Conservation (phyloP, 35 echinoderm and acorn worm genomes). For the Apostichopus parvimensis region DNA sequence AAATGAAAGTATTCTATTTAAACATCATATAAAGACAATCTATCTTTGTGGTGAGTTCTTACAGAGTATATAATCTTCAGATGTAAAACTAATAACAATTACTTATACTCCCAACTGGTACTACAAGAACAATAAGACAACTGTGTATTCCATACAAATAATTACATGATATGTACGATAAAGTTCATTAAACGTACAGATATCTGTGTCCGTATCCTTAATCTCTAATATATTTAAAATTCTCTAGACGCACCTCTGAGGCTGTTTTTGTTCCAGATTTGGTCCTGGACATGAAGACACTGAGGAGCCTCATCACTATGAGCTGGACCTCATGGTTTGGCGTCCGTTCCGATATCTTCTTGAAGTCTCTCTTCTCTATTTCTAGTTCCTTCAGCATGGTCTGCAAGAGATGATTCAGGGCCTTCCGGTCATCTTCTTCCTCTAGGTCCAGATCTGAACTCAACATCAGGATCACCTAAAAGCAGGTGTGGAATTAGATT, state of each 20-base stretch:
- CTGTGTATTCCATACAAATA: too few relatives aligned
- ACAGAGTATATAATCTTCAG: too few relatives aligned
- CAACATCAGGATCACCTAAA: conserved; percentile 94
- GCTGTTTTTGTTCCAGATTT: conserved; percentile 98
- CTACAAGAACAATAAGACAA: too few relatives aligned
- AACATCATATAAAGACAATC: too few relatives aligned
- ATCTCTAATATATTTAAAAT: too few relatives aligned
- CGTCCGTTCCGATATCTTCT: conserved; percentile 80
- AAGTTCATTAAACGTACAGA: too few relatives aligned
- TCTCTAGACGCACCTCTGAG: conserved; percentile 65
- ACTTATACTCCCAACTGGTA: too few relatives aligned
- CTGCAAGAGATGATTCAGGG: conserved; percentile 77
- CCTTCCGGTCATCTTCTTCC: conserved; percentile 82
- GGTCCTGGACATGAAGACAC: conserved; percentile 98
- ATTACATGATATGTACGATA: too few relatives aligned
- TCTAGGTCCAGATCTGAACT: conserved; percentile 95
- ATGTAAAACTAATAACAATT: too few relatives aligned
- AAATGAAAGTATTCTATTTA: too few relatives aligned
- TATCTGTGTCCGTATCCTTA: too few relatives aligned
- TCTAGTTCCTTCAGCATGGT: conserved; percentile 78
- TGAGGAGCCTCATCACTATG: conserved; percentile 98
- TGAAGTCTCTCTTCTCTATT: conserved; percentile 76
- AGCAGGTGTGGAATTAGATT: conserved; percentile 10
- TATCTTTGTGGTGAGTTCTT: too few relatives aligned
- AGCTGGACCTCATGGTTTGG: conserved; percentile 95